These are phyloP conservation scores for Desmophyllum pertusum DNA, from an alignment of 92 coral and sea anemone genomes.

Conservation along the genomic window DNA sequence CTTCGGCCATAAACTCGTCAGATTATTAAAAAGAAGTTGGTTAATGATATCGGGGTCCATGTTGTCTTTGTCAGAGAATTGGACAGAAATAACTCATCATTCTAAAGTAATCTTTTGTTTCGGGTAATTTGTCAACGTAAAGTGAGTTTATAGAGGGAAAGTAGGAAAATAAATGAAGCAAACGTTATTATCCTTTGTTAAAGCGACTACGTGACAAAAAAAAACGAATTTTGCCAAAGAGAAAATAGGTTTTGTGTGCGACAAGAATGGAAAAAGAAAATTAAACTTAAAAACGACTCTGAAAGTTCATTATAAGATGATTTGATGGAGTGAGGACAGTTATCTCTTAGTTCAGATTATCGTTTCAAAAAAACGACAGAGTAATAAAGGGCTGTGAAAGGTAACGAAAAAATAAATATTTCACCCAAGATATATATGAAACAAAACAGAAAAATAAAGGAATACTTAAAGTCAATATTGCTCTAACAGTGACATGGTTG, in stretches of 20 bases:
- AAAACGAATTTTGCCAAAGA: background rate
- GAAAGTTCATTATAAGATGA: background rate
- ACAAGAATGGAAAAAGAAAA: background rate
- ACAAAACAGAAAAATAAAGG: background rate
- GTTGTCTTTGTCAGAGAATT: background rate
- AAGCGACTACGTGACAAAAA: conserved; percentile 12
- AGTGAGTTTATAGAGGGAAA: background rate
- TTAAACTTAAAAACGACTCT: background rate
- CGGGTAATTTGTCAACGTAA: background rate
- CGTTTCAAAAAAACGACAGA: background rate
- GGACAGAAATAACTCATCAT: conserved; percentile 21
- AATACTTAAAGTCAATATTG: background rate
- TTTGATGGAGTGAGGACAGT: background rate
- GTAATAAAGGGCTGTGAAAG: background rate
- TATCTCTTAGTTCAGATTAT: background rate
- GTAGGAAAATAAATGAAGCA: conserved; percentile 16
- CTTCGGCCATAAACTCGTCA: conserved; percentile 16
- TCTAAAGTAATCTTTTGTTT: conserved; percentile 20
- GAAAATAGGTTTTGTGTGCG: background rate
- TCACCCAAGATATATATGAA: background rate
- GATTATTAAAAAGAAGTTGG: conserved; percentile 9
- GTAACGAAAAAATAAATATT: background rate
- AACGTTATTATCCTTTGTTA: conserved; percentile 3
- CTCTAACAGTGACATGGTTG: background rate
- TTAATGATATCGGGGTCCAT: conserved; percentile 2